Conservation (phyloP, 2,888 invertebrate species). For the Tetheella fluctuosa region DNA sequence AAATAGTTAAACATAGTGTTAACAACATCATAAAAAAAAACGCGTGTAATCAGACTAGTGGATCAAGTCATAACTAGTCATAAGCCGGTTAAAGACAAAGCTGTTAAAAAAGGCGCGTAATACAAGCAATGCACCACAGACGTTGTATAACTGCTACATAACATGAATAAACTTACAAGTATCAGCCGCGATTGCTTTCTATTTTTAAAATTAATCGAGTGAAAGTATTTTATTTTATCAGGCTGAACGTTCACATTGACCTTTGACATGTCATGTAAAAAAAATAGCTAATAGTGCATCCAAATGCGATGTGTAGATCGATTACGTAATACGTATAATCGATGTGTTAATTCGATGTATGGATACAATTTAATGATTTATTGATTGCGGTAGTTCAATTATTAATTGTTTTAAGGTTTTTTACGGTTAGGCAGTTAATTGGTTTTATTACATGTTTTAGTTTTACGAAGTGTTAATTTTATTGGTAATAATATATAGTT, state of each 20-base stretch:
- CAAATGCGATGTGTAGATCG: not conserved
- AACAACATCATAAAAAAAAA: conserved; percentile 3
- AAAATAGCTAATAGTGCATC: not conserved
- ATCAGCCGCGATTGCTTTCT: conserved; percentile 17
- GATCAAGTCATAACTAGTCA: too few species aligned
- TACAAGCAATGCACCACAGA: conserved; percentile 10
- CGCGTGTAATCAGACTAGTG: not conserved
- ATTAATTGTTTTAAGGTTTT: not conserved
- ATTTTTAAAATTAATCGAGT: conserved; percentile 14
- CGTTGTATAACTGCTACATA: conserved; percentile 1
- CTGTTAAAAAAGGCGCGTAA: conserved; percentile 11
- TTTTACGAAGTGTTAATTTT: not conserved
- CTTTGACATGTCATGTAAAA: conserved; percentile 21
- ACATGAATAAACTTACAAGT: conserved; percentile 9
- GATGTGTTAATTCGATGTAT: not conserved
- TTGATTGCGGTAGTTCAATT: conserved; percentile 6
- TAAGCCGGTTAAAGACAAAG: not conserved
- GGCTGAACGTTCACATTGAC: conserved; percentile 17
- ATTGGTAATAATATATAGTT: not conserved
- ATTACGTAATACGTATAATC: not conserved
- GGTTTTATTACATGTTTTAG: not conserved
- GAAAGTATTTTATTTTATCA: conserved; percentile 21
- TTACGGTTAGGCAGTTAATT: not conserved
- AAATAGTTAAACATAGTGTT: not conserved
- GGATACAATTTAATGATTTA: not conserved